phyloP scores from a whole-genome alignment of 2,888 invertebrate genomes.

The Anthoptus insignis region DNA sequence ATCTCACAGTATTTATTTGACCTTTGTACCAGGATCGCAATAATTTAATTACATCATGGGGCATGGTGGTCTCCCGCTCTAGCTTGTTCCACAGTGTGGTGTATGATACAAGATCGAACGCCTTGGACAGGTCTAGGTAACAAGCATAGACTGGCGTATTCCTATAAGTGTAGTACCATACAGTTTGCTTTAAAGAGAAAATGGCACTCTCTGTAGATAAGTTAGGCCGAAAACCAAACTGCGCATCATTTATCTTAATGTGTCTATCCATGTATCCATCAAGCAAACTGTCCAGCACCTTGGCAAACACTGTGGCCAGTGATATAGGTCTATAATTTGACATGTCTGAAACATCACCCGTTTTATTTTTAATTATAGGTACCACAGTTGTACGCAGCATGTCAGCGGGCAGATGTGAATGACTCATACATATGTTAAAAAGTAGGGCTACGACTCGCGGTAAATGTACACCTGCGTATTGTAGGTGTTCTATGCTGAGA shows the following conservation, averaged over 20 bases:
- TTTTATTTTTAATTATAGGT: conserved; percentile 9
- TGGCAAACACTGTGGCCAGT: conserved; percentile 16
- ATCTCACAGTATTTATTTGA: conserved; percentile 26
- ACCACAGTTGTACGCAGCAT: background rate
- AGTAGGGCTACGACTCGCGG: background rate
- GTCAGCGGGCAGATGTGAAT: background rate
- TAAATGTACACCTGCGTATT: background rate
- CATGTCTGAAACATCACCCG: conserved; percentile 11
- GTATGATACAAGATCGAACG: conserved; percentile 33
- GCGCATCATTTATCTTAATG: conserved; percentile 16
- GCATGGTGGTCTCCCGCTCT: conserved; percentile 12
- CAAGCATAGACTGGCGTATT: conserved; percentile 18
- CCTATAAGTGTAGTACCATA: conserved; percentile 23
- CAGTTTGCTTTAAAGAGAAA: conserved; percentile 30
- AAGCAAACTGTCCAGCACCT: conserved; percentile 27
- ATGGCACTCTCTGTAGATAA: conserved; percentile 26
- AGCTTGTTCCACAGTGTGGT: conserved; percentile 26
- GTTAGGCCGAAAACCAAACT: conserved; percentile 29
- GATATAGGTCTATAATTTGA: conserved; percentile 25
- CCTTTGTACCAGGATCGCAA: conserved; percentile 11
- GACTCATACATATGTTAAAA: background rate
- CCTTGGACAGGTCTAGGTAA: conserved; percentile 28
- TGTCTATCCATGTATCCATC: background rate
- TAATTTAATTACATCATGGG: background rate
- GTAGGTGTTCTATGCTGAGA: background rate